Evolutionary conservation across 2,888 invertebrate species (phyloP).

Genomic region (Lomographa bimaculata): DNA sequence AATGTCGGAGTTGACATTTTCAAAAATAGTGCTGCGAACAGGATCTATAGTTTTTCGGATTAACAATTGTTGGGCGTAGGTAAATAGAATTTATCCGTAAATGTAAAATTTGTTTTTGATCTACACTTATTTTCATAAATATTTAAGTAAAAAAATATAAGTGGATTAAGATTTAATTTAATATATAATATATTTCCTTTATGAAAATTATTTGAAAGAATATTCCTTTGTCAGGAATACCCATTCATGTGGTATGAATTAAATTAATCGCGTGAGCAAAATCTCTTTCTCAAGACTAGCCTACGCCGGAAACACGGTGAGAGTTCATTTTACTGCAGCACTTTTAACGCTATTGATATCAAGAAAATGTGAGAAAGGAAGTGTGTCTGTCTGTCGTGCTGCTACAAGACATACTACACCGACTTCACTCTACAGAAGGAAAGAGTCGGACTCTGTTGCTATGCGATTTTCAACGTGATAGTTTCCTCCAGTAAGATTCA

Average conservation of each 20-base stretch:
- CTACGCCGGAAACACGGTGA: constrained; percentile 65
- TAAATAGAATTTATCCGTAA: too few relatives aligned
- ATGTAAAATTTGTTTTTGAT: too few relatives aligned
- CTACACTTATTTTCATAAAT: too few relatives aligned
- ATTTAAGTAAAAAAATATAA: too few relatives aligned
- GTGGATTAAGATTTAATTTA: too few relatives aligned
- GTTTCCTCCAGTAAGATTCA: constrained; percentile 66
- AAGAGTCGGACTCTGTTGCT: constrained; percentile 53
- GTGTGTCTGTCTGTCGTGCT: constrained; percentile 67
- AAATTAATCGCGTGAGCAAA: constrained; percentile 46
- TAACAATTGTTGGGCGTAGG: too few relatives aligned
- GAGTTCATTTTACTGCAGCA: constrained; percentile 66
- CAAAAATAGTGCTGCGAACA: constrained; percentile 24
- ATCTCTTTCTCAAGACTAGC: constrained; percentile 58
- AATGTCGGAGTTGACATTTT: constrained; percentile 36
- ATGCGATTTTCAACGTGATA: constrained; percentile 66
- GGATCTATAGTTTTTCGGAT: constrained; percentile 3
- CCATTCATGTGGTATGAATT: constrained; percentile 36
- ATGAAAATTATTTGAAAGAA: constrained; percentile 15
- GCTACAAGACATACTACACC: constrained; percentile 66
- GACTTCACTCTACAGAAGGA: constrained; percentile 65
- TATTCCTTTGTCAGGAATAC: constrained; percentile 22
- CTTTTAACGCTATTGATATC: constrained; percentile 74
- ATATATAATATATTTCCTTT: constrained; percentile 3
- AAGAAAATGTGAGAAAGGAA: constrained; percentile 82